Evolutionary conservation across 2,888 invertebrate species (phyloP).

Genomic region (Kryphioiulus occultus): DNA sequence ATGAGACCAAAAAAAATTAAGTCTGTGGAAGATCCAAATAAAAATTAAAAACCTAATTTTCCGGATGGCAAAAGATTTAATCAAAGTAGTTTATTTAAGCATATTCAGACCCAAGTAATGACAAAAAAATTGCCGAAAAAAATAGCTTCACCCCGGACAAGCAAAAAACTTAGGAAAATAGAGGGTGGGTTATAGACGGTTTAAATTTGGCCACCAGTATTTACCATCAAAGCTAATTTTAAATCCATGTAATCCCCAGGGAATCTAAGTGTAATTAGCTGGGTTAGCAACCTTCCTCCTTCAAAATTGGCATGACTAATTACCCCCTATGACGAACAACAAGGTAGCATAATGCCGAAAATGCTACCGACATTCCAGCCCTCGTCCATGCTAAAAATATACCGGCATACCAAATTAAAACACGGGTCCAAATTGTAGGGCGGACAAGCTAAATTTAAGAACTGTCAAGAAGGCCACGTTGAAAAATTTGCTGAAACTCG

Average conservation of each 20-base stretch:
- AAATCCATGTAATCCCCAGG: constrained; percentile 23
- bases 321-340: constrained; percentile 23
- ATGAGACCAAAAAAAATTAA: constrained; percentile 10
- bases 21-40: not conserved
- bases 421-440: constrained; percentile 6
- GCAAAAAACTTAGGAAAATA: not conserved
- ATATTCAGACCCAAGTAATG: not conserved
- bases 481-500: not conserved
- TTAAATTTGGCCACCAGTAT: constrained; percentile 15
- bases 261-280: constrained; percentile 15
- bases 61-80: constrained; percentile 14
- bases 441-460: constrained; percentile 17
- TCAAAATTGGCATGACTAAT: constrained; percentile 23
- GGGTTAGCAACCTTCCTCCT: constrained; percentile 23
- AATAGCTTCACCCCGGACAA: not conserved
- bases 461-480: not conserved
- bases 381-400: constrained; percentile 15
- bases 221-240: constrained; percentile 9
- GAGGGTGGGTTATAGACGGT: constrained; percentile 14
- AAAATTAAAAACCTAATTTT: constrained; percentile 3
- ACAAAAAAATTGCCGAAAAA: not conserved
- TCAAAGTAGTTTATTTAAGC: not conserved
- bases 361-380: constrained; percentile 15
- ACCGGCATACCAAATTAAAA: constrained; percentile 23
- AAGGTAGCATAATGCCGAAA: constrained; percentile 14